Evolutionary conservation across 2,888 invertebrate species (phyloP), one percentile per base, ranked within the genome.

Genomic region (Cryptosula pallasiana): DNA sequence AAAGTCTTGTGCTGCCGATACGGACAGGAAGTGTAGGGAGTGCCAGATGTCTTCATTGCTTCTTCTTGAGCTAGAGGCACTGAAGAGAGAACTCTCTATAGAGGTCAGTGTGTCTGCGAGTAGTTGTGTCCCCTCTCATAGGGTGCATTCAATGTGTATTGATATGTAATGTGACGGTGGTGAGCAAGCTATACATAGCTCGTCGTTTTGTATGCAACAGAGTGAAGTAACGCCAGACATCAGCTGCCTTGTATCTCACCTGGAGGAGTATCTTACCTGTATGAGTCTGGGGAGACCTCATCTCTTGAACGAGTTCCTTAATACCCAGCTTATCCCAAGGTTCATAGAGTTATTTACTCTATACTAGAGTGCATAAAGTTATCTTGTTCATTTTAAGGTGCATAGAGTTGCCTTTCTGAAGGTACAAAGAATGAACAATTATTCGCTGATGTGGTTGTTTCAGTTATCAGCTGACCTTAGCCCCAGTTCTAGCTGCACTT

Each of bases 381-480:
- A n/a, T n/a, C n/a, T n/a, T n/a, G n/a, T n/a, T n/a, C n/a, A n/a
- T n/a, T n/a, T n/a, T n/a, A n/a, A n/a, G n/a, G n/a, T n/a, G n/a
- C n/a, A n/a, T n/a, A n/a, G n/a, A n/a, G n/a, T n/a, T n/a, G n/a
- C n/a, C n/a, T n/a, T n/a, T n/a, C n/a, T n/a, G n/a, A n/a, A n/a
- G n/a, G n/a, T n/a, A n/a, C n/a, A n/a, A n/a, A n/a, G n/a, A n/a
- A n/a, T n/a, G n/a, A n/a, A n/a, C n/a, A n/a, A n/a, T n/a, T n/a
- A n/a, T n/a, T n/a, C n/a, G n/a, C n/a, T n/a, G n/a, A n/a, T n/a
- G n/a, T n/a, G n/a, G n/a, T n/a, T n/a, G n/a, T n/a, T 32, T 32
- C 32, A 63, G 63, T 63, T 63, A 63, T 34, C 63, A 63, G 32
- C 63, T 63, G 63, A 63, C 63, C 32, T 34, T 63, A 32, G 63